phyloP scores from a whole-genome alignment of 35 echinoderm and acorn worm genomes.

The Heliocidaris tuberculata region DNA sequence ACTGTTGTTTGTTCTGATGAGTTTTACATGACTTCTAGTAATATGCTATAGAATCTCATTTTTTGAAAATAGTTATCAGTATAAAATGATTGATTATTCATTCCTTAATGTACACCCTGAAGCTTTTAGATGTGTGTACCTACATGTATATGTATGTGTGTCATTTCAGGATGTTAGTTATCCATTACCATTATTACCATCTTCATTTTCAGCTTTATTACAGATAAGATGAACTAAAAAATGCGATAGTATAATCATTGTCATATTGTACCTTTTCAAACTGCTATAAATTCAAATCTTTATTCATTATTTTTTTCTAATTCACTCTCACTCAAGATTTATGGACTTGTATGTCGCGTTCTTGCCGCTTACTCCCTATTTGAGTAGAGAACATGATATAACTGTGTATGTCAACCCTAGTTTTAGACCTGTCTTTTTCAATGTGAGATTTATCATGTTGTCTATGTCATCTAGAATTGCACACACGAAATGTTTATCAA shows the following conservation, averaged over 20 bases:
- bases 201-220: no score
- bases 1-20: no score
- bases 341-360: neutral
- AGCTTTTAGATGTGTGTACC: neutral
- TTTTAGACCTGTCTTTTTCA: neutral
- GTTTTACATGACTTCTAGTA: neutral
- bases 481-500: neutral
- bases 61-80: neutral
- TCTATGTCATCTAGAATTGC: neutral
- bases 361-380: neutral
- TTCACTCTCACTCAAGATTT: neutral
- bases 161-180: no score
- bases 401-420: neutral
- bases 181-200: no score
- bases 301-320: no score
- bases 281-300: no score
- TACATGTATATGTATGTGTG: no score
- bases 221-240: no score
- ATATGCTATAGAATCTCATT: neutral
- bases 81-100: neutral
- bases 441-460: neutral
- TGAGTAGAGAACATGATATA: neutral
- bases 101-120: neutral
- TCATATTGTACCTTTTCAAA: no score
- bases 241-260: no score